Evolutionary conservation across 2,888 invertebrate species (phyloP).

Genomic region (Phaonia tiefii): DNA sequence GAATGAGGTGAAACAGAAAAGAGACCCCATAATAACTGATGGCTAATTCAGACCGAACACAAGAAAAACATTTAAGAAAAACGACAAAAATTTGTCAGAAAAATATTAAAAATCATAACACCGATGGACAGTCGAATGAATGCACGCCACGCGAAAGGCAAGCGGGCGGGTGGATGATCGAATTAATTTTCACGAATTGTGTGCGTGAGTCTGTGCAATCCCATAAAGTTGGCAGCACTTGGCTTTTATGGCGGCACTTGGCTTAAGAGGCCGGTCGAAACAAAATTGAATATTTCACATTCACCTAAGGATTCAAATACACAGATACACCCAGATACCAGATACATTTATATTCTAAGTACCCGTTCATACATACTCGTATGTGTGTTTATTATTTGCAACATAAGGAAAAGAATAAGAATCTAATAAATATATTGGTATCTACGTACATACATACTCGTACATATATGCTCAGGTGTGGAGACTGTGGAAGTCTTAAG

Average conservation of each 20-base stretch:
- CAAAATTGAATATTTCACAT: conserved; percentile 15
- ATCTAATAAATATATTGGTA: conserved; percentile 26
- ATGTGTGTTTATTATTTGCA: conserved; percentile 42
- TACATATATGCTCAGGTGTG: conserved; percentile 77
- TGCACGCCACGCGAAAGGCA: too few relatives aligned
- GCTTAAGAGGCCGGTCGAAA: conserved; percentile 45
- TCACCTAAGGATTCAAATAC: conserved; percentile 21
- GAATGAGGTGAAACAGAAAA: conserved; percentile 55
- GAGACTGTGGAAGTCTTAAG: conserved; percentile 70
- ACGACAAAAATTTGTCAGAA: conserved; percentile 38
- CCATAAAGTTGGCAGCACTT: conserved; percentile 14
- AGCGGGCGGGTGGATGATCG: background rate
- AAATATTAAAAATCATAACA: conserved; percentile 43
- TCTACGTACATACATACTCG: too few relatives aligned
- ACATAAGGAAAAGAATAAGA: conserved; percentile 43
- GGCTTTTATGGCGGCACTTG: conserved; percentile 20
- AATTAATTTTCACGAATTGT: conserved; percentile 48
- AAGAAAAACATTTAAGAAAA: conserved; percentile 47
- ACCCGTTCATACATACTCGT: conserved; percentile 13
- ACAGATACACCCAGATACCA: background rate
- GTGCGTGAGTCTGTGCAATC: conserved; percentile 12
- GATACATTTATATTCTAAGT: background rate
- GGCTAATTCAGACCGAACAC: conserved; percentile 53
- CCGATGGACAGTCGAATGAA: background rate
- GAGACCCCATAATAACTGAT: conserved; percentile 59